Percentiles rank a stretch among this genome's conserved stretches.
These are phyloP conservation scores for Pseudorhombus dupliciocellatus DNA, from an alignment of 2,113 vertebrate species.

Conservation along the genomic window DNA sequence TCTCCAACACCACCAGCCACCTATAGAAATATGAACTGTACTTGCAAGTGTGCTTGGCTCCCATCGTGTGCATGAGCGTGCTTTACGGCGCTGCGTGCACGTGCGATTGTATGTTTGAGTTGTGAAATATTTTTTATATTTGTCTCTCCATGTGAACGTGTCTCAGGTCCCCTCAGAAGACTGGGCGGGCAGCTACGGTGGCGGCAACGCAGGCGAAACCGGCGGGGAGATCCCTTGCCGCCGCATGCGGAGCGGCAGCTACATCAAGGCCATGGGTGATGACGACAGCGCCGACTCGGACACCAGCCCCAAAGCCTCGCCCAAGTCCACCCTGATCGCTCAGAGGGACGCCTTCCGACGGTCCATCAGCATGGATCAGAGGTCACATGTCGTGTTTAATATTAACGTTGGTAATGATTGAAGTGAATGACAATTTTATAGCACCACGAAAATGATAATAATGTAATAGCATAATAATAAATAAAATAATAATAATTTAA, in stretches of 20 bases:
- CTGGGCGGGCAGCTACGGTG: constrained; percentile 89
- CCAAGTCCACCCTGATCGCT: constrained; percentile 85
- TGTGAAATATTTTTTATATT: constrained; percentile 53
- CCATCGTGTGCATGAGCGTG: constrained; percentile 49
- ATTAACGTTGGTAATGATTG: too few relatives aligned
- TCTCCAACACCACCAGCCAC: constrained; percentile 17
- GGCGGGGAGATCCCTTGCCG: constrained; percentile 97
- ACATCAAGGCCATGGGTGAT: constrained; percentile 99
- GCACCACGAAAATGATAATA: too few relatives aligned
- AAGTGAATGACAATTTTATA: too few relatives aligned
- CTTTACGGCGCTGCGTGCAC: constrained; percentile 5
- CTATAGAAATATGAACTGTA: constrained; percentile 6
- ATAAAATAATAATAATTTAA: too few relatives aligned
- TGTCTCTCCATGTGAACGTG: constrained; percentile 20
- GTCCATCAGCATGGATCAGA: constrained; percentile 95
- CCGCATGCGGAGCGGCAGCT: constrained; percentile 98
- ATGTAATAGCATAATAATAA: too few relatives aligned
- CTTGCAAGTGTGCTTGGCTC: neutral
- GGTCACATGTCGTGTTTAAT: constrained; percentile 65
- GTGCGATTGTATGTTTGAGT: constrained; percentile 31
- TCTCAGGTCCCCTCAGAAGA: constrained; percentile 94
- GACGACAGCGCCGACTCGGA: constrained; percentile 96
- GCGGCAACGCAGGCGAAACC: constrained; percentile 67
- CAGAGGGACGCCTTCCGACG: constrained; percentile 92
- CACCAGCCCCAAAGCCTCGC: constrained; percentile 88